Evolutionary conservation across 2,113 vertebrate species (phyloP).

Genomic region (Parotia lawesii): DNA sequence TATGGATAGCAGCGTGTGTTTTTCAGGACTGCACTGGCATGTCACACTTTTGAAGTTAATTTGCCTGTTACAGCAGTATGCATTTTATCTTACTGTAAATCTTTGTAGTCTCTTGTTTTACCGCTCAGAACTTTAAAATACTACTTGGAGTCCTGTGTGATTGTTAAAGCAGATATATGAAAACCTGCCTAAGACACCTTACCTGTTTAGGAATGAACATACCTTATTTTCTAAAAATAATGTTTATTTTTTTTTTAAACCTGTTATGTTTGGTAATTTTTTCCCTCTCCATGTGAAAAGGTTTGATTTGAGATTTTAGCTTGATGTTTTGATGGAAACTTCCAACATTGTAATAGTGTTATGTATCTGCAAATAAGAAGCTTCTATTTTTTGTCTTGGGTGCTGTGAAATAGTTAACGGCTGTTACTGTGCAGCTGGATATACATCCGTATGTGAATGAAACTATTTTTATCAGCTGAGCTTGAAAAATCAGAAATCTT

Average conservation of each 20-base stretch:
- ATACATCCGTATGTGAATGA: constrained; percentile 64
- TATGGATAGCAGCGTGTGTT: neutral
- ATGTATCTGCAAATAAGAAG: constrained; percentile 25
- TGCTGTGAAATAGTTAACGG: constrained; percentile 63
- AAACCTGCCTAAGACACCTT: constrained; percentile 1
- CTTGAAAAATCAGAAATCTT: constrained; percentile 59
- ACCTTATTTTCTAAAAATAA: constrained; percentile 24
- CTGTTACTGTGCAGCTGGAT: constrained; percentile 61
- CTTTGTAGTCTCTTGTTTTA: neutral
- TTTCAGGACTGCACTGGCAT: neutral
- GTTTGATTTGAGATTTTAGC: neutral
- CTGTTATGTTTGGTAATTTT: neutral
- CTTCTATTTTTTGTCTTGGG: constrained; percentile 8
- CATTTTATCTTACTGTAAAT: constrained; percentile 44
- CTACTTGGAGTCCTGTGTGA: neutral
- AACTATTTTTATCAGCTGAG: constrained; percentile 61
- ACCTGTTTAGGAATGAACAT: constrained; percentile 14
- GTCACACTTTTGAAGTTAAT: constrained; percentile 32
- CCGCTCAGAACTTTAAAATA: constrained; percentile 47
- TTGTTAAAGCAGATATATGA: neutral
- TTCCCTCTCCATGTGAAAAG: neutral
- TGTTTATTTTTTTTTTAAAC: neutral
- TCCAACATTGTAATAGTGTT: neutral
- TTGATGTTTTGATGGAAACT: neutral
- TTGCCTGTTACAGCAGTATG: constrained; percentile 22